Evolutionary conservation across 2,888 invertebrate genomes (phyloP), one percentile per base, ranked within the genome.

Genomic region (Hedya salicella): DNA sequence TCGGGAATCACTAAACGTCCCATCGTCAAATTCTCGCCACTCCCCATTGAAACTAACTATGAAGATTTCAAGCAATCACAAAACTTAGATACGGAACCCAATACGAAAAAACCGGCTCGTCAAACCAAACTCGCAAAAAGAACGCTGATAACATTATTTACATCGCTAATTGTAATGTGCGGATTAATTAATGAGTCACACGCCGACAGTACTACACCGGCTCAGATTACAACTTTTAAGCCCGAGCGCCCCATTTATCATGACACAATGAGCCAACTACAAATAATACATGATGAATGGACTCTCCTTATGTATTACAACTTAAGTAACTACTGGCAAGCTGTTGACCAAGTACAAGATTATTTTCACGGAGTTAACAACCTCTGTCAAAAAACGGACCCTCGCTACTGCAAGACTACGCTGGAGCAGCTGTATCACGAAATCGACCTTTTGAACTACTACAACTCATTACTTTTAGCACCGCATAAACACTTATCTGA

Each of bases 251-350:
- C 63, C 1, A 59, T 69, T 6, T 69, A 69, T 44, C 67, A 64
- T 17, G 69, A 69, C 46, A 13, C 40, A n/a, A 9, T 63, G 30
- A 67, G 68, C 0, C 39, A 42, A 40, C 46, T 72, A 16, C 65
- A 68, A 62, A 13, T 68, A 13, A 67, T 70, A 54, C 69, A 68
- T 11, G 62, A 70, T 39, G 68, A 73, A 56, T 72, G 70, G 69
- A 69, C 49, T 19, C 16, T 72, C 3, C 42, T 67, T 19, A 62
- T 69, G 65, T 70, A 68, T 16, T 70, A 68, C 19, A 70, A 70
- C 53, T 52, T 70, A 62, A 64, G 48, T 30, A 68, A 48, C 50
- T 70, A 70, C 44, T 70, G 68, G 70, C 44, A 61, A 8, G 39
- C 39, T 25, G 46, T 48, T 19, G 19, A 13, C 6, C 57, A 32